Evolutionary conservation across 2,797 vertebrate species (phyloP), one percentile per base, ranked within the genome.

Genomic region (Bucorvus abyssinicus): DNA sequence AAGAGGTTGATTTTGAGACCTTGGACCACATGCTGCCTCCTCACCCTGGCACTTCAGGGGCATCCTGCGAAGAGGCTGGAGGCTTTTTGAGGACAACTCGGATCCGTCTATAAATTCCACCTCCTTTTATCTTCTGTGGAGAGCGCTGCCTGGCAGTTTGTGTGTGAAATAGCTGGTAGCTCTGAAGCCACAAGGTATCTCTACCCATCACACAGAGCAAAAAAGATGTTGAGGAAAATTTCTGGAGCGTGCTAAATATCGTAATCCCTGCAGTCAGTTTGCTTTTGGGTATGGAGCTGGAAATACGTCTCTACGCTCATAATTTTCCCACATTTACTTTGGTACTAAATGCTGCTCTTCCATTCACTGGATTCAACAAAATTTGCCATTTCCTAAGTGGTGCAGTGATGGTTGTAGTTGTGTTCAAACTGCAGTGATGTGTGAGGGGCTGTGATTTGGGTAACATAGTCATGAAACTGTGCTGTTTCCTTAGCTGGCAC

Each of bases 41-140:
- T 76, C 0, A 0, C 63, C 24, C 11, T 14, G 18, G 60, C 0
- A 0, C 81, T 87, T 75, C 12, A 7, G 53, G 79, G 65, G 26
- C 16, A 16, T 83, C 32, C 32, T 79, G 32, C 30, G 40, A 70
- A 82, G 80, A 64, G 29, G 9, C 70, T 59, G 76, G 53, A 85
- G 59, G 12, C 15, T 74, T 74, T 94, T 10, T 42, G 42, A 53
- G 30, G 34, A 47, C 38, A 52, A 4, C 21, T 70, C 0, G 0
- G 27, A 55, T 90, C 36, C 38, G 3, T 89, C 80, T 83, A 34
- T 84, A 45, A 79, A 22, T 32, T 53, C 36, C 27, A 21, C 10
- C 38, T 85, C 7, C 44, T 93, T 93, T 91, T 76, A 52, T 87
- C 24, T 60, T 82, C 67, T 6, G 8, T 67, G 76, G 67, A 59